phyloP scores from a whole-genome alignment of 2,113 vertebrate genomes.

The Carlito syrichta region DNA sequence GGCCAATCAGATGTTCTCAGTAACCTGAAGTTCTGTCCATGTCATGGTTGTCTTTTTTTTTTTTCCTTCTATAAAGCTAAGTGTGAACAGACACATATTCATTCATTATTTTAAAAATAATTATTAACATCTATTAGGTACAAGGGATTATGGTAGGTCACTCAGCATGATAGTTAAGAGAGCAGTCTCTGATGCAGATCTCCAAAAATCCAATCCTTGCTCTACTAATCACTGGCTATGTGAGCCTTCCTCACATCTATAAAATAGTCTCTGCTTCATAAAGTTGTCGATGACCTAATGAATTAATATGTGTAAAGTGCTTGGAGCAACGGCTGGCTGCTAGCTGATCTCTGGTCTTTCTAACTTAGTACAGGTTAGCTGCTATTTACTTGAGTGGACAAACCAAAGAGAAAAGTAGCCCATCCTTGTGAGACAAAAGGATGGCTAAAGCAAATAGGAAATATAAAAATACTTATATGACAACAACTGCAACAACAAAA shows the following conservation, averaged over 20 bases:
- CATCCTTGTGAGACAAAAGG: neutral
- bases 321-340: neutral
- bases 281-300: neutral
- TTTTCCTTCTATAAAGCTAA: neutral
- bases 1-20: neutral
- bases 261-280: neutral
- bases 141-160: neutral
- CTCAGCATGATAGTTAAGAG: neutral
- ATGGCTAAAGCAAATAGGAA: neutral
- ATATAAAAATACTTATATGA: too few relatives aligned
- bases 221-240: neutral
- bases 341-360: neutral
- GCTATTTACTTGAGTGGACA: neutral
- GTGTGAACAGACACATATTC: neutral
- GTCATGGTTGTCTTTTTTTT: neutral
- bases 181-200: neutral
- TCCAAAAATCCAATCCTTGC: neutral
- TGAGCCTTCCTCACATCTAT: neutral
- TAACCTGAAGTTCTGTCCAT: neutral
- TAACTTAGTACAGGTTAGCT: neutral
- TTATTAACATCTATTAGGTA: neutral
- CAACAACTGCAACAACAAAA: too few relatives aligned
- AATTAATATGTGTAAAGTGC: neutral
- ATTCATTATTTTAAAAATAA: neutral
- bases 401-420: neutral